These are phyloP conservation scores for Microcebus lehilahytsara DNA, from an alignment of 2,113 vertebrate genomes.

Conservation along the genomic window DNA sequence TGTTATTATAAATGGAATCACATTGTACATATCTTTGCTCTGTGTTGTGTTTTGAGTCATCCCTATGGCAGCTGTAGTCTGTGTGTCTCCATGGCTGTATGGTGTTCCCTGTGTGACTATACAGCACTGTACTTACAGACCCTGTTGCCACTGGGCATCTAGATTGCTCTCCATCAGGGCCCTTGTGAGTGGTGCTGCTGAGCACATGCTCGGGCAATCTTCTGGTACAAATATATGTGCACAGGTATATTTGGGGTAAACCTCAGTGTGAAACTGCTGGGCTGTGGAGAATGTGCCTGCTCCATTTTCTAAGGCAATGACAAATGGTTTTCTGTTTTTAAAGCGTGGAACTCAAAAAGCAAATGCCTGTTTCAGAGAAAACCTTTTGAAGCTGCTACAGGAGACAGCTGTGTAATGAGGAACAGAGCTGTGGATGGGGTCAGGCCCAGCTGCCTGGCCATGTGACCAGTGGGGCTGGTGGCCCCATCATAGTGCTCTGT, in stretches of 20 bases:
- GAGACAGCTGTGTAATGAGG: neutral
- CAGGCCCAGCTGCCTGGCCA: neutral
- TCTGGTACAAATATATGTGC: neutral
- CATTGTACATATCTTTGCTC: neutral
- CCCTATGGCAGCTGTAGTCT: neutral
- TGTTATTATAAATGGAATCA: neutral
- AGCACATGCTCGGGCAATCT: rapidly evolving
- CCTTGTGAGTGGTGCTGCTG: neutral
- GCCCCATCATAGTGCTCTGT: neutral
- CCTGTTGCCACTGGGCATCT: neutral
- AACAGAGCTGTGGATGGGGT: no score
- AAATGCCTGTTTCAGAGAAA: neutral
- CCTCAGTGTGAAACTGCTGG: neutral
- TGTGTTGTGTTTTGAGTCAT: neutral
- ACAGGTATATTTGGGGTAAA: neutral
- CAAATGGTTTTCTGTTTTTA: neutral
- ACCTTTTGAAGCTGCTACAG: neutral
- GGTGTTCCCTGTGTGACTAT: neutral
- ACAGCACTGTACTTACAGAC: neutral
- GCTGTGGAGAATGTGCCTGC: neutral
- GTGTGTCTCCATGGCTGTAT: neutral
- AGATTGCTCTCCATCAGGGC: neutral
- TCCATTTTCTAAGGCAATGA: neutral
- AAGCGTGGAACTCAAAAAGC: neutral
- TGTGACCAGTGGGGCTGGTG: neutral